Base-by-base conservation (phyloP, 2,113 vertebrate species). In the Abramis brama region DNA sequence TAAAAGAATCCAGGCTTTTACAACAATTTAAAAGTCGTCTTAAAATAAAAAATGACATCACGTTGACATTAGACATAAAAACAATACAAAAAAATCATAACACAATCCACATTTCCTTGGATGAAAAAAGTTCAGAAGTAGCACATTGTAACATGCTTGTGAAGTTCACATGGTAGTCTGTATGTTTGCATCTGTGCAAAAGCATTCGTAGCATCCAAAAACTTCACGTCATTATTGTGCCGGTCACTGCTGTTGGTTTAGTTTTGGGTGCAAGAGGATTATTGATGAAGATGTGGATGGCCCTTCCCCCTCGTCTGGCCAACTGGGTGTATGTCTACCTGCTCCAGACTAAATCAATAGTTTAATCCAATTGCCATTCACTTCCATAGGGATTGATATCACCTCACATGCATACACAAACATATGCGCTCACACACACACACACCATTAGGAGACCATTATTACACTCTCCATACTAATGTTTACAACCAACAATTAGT, bases 271-370 rank as follows among this genome's bases (percentile, higher is more conserved):
- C 68, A 50, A 7, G 36, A 75, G 76, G 57, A 84, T 85, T 90
- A 90, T 90, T 90, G 82, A 89, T 60, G 83, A 87, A 89, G 77
- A 89, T 90, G 84, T 86, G 88, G 88, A 90, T 76, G 57, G 47
- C 73, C 90, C 86, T 55, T 47, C 85, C 88, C 89, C 90, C 84
- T 52, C 74, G 92, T 92, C 89, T 92, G 91, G 90, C 86, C 90
- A 83, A 90, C 83, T 70, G 83, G 79, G 92, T 91, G 89, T 89
- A 85, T 88, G 86, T 88, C 90, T 93, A 93, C 92, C 91, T 92
- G 89, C 86, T 60, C 90, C 94, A 94, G 94, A 95, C 94, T 86
- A 87, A 90, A 94, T 94, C 92, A 93, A 94, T 93, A 92, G 88
- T 91, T 91, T 90, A 91, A 93, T 94, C 91, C 89, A 92, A 93